A percentile compares a stretch with the other conserved stretches of the same genome.
These are phyloP conservation scores for Strix uralensis DNA, from an alignment of 2,113 vertebrate genomes.

Conservation along the genomic window DNA sequence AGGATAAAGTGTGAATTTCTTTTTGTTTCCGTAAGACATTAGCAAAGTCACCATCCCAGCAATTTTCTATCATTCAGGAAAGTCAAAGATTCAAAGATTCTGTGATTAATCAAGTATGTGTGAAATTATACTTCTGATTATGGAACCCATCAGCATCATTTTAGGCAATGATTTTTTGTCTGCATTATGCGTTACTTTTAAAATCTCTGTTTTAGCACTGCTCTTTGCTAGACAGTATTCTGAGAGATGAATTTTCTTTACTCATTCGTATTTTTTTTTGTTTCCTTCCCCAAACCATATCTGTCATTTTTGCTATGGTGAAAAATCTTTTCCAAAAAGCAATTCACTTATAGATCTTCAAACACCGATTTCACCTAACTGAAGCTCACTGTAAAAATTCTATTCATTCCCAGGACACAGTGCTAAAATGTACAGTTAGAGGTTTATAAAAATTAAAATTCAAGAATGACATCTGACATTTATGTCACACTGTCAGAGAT, in stretches of 20 bases:
- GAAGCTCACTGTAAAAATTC: neutral
- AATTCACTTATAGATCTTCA: neutral
- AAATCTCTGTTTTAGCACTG: neutral
- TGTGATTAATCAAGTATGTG: neutral
- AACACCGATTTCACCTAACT: neutral
- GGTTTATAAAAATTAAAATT: neutral
- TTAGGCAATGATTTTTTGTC: neutral
- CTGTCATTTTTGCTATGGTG: neutral
- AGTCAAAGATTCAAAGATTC: neutral
- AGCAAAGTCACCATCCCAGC: neutral
- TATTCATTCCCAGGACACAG: neutral
- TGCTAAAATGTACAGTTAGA: neutral
- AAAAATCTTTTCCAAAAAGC: neutral
- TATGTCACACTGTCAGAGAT: neutral
- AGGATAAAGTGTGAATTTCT: neutral
- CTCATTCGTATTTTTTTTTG: neutral
- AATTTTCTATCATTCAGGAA: neutral
- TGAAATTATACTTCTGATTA: neutral
- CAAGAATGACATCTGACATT: neutral
- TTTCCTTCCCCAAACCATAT: neutral
- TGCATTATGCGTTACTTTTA: neutral
- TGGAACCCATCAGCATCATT: neutral
- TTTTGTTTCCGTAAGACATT: neutral
- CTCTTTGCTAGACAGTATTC: neutral
- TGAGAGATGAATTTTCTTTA: neutral